Evolutionary conservation across 2,888 invertebrate species (phyloP).

Genomic region (Lobophora halterata): DNA sequence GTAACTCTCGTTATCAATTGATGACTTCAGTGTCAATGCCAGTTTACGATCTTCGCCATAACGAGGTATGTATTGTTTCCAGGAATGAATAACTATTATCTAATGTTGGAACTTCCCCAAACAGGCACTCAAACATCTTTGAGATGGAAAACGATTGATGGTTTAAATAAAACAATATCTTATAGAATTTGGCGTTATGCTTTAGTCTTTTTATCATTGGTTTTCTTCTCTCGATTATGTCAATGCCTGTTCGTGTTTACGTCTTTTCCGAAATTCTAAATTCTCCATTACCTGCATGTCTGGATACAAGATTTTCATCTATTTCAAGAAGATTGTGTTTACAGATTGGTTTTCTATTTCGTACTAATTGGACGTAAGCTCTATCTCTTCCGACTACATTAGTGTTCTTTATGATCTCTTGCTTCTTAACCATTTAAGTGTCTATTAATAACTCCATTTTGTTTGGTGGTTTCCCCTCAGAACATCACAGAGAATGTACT

Average conservation of each 20-base stretch:
- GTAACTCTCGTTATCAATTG: constrained; percentile 85
- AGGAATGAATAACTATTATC: constrained; percentile 4
- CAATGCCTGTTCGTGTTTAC: constrained; percentile 38
- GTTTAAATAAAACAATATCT: too few relatives aligned
- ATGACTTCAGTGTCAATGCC: constrained; percentile 97
- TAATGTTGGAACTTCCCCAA: constrained; percentile 18
- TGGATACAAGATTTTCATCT: constrained; percentile 45
- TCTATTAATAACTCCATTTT: constrained; percentile 76
- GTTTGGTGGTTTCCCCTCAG: constrained; percentile 87
- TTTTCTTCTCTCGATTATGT: constrained; percentile 40
- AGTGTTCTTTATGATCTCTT: constrained; percentile 42
- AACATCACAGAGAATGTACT: constrained; percentile 97
- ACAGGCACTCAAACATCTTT: constrained; percentile 20
- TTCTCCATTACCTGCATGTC: constrained; percentile 58
- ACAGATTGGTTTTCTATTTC: constrained; percentile 69
- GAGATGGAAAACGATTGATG: constrained; percentile 16
- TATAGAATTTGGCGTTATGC: neutral
- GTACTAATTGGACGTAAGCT: constrained; percentile 72
- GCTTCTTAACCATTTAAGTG: constrained; percentile 51
- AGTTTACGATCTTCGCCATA: constrained; percentile 92
- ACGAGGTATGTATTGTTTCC: constrained; percentile 84
- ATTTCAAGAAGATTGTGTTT: constrained; percentile 56
- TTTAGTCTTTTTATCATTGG: constrained; percentile 10
- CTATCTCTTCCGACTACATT: constrained; percentile 48
- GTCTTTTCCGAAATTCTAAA: constrained; percentile 55